Base-by-base conservation (phyloP, 2,113 vertebrate genomes). In the Echinops telfairi region DNA sequence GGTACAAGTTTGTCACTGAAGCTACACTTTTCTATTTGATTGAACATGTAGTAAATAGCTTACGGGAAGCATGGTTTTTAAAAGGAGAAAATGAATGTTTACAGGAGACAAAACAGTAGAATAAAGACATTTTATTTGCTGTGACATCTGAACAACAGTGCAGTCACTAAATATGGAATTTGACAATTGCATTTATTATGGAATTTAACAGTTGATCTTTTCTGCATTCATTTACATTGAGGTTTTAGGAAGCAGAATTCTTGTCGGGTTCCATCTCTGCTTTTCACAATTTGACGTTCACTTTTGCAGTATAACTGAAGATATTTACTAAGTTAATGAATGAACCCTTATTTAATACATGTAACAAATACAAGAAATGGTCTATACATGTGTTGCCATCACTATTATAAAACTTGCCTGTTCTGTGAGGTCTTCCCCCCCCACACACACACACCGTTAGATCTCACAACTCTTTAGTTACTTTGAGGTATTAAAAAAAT, bases 201-300 rank as follows among this genome's bases (percentile, higher is more conserved):
- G 27, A 83, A 29, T 82, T 83, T 92, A 78, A 36, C 40, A 64
- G 25, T 79, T 86, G 36, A 64, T 85, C 29, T 38, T 57, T 38
- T 70, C 47, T 6, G 7, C 25, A 36, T 83, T 79, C 66, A 20
- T 17, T 29, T 4, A 29, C 73, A 38, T 16, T 83, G 40, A 92
- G 16, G 47, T 68, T 87, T 86, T 20, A 47, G 3, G 86, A 87
- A 87, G 62, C 25, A 87, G 81, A 82, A 14, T 0, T 3, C 9
- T 36, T 60, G 15, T 75, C 75, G 68, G 47, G 47, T 86, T 70
- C 86, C 76, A 7, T 89, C 23, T 92, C 1, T 79, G 11, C 7
- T 79, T 53, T 38, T 81, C 77, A 77, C 70, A 92, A 84, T 40
- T 88, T 33, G 22, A 76, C 76, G 86, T 82, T 80, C 70, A 86